Conservation (phyloP, 2,888 invertebrate species). For the Mamestra brassicae region DNA sequence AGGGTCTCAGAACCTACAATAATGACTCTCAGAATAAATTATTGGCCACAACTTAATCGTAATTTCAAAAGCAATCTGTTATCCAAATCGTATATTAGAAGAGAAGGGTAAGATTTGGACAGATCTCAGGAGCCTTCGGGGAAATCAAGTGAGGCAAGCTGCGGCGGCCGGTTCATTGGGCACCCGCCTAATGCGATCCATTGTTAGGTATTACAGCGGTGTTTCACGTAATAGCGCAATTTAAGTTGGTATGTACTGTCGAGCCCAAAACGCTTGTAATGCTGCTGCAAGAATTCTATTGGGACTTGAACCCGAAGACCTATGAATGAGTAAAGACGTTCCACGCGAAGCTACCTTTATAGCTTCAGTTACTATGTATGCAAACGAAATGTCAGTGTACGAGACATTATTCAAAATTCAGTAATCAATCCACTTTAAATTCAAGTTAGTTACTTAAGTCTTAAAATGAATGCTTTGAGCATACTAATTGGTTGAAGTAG, state of each 20-base stretch:
- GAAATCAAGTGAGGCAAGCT: slow-evolving; percentile 78
- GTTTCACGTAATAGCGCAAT: slow-evolving; percentile 77
- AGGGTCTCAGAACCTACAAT: slow-evolving; percentile 32
- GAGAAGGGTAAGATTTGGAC: slow-evolving; percentile 73
- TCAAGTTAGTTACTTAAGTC: slow-evolving; percentile 60
- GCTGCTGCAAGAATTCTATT: slow-evolving; percentile 6
- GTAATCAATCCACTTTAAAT: slow-evolving; percentile 66
- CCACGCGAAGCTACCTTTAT: neutral
- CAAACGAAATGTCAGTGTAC: slow-evolving; percentile 20
- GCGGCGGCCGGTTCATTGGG: slow-evolving; percentile 68
- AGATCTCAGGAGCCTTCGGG: slow-evolving; percentile 72
- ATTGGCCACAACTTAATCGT: slow-evolving; percentile 63
- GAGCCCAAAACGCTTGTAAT: slow-evolving; percentile 51
- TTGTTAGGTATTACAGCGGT: slow-evolving; percentile 77
- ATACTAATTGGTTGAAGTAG: slow-evolving; percentile 59
- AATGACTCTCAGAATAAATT: slow-evolving; percentile 54
- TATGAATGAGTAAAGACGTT: slow-evolving; percentile 8
- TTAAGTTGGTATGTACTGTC: slow-evolving; percentile 76
- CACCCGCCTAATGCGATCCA: slow-evolving; percentile 73
- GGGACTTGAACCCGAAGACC: neutral
- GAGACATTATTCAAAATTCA: slow-evolving; percentile 57
- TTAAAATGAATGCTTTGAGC: slow-evolving; percentile 60
- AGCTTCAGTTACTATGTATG: slow-evolving; percentile 14
- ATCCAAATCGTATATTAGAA: slow-evolving; percentile 69
- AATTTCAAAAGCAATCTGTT: slow-evolving; percentile 73